Conservation (phyloP, 2,888 invertebrate genomes). For the Formica aserva region DNA sequence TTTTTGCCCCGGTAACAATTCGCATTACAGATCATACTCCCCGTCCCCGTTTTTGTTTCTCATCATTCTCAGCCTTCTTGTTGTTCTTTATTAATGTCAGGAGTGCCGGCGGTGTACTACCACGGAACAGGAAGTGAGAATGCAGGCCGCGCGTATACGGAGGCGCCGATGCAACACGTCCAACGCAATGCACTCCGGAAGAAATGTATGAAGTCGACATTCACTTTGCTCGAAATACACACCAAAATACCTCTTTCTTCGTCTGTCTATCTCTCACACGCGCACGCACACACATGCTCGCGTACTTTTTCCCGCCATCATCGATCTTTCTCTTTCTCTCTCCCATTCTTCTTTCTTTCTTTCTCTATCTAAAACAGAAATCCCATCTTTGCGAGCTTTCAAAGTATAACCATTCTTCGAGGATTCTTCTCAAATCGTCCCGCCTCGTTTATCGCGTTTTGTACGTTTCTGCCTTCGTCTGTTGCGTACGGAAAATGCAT, state of each 20-base stretch:
- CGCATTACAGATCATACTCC: conserved; percentile 46
- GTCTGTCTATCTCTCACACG: conserved; percentile 42
- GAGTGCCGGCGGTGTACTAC: conserved; percentile 83
- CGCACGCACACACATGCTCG: background rate
- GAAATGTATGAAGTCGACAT: conserved; percentile 84
- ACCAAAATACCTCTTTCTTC: conserved; percentile 48
- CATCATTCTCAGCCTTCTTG: conserved; percentile 74
- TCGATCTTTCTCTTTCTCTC: conserved; percentile 17
- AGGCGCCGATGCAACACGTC: conserved; percentile 81
- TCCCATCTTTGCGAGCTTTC: conserved; percentile 31
- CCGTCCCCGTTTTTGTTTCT: conserved; percentile 60
- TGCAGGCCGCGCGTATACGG: conserved; percentile 81
- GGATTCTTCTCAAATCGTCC: conserved; percentile 49
- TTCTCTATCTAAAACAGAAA: conserved; percentile 23
- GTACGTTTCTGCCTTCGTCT: conserved; percentile 75
- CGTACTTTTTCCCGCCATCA: conserved; percentile 9
- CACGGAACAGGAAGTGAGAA: conserved; percentile 82
- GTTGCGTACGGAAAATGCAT: conserved; percentile 57
- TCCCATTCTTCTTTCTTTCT: conserved; percentile 6
- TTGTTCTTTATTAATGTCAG: conserved; percentile 83
- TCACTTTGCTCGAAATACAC: conserved; percentile 75
- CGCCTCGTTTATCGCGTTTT: conserved; percentile 70
- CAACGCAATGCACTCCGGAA: conserved; percentile 83
- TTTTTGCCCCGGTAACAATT: conserved; percentile 24
- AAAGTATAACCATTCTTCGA: conserved; percentile 40